Evolutionary conservation across 2,797 vertebrate species (phyloP), one percentile per base, ranked within the genome.

Genomic region (Myoxocephalus aenaeus): DNA sequence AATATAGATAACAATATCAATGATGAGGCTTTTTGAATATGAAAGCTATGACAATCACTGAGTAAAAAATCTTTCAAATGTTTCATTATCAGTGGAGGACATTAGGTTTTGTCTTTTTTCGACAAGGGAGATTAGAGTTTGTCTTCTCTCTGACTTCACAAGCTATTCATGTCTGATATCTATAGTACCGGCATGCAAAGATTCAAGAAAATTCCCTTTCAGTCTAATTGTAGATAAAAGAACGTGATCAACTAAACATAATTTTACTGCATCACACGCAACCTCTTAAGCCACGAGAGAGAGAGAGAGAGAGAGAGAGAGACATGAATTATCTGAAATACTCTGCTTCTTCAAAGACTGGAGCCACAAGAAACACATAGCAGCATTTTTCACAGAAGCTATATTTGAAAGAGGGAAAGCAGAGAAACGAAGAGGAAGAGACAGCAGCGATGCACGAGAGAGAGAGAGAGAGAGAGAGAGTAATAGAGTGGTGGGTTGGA

Each of bases 281-380:
- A 82, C 81, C 70, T 86, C 76, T 86, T 70, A 87, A 83, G 57
- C 80, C 73, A 46, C 1, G 53, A 76, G 25, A 65, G 66, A 58
- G 73, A 48, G 50, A 72, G 22, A 70, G 66, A 87, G 71, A 53
- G 48, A 51, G n/a, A 44, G 51, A 66, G 48, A 79, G 22, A 75
- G 64, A 62, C 70, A 53, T 79, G 75, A 86, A 85, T 87, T 71
- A 87, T 90, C 73, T 82, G 70, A 87, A 86, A 87, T 68, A 59
- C 81, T 83, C 70, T 69, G 59, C 66, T 78, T 56, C 75, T 87
- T 90, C 87, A 87, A 92, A 90, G 70, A 80, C 84, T 70, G 72
- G 72, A 90, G 81, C 81, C 74, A 86, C 83, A 87, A 91, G 83
- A 92, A 91, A 87, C 79, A 85, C 80, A 85, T 75, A 84, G 83